Evolutionary conservation across 2,113 vertebrate genomes (phyloP).

Genomic region (Bos taurus): ARS-UCD2.0 NC_037328.1:72903501-72904000

Average conservation of each 20-base stretch:
- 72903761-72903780: neutral
- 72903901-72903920: neutral
- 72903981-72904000: neutral
- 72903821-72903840: neutral
- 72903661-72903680: neutral
- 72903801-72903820: neutral
- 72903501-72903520: too few species aligned
- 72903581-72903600: neutral
- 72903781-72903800: neutral
- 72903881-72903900: neutral
- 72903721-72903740: neutral
- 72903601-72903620: neutral
- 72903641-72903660: neutral
- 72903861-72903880: neutral
- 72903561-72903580: neutral
- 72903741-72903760: neutral
- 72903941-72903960: neutral
- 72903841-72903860: neutral
- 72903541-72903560: too few species aligned
- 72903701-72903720: neutral
- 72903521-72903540: too few species aligned
- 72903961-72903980: neutral
- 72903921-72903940: neutral
- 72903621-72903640: neutral
- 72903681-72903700: neutral